Evolutionary conservation across 2,113 vertebrate species (phyloP), one percentile per base, ranked within the genome.

Genomic region (Triplophysa rosa): DNA sequence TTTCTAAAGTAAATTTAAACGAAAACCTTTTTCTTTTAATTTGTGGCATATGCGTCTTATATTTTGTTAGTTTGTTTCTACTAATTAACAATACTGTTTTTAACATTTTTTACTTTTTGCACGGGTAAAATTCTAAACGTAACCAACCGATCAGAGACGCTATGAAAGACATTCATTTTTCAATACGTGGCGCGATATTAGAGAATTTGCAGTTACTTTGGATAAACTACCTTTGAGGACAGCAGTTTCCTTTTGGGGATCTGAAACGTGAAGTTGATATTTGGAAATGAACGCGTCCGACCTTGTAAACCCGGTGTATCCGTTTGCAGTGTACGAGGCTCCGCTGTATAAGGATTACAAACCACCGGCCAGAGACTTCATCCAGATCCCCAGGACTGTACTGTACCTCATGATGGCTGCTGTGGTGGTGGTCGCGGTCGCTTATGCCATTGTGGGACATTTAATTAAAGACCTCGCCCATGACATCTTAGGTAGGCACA

Each of bases 381-480:
- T 94, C 80, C 93, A 93, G 76, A 80, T 95, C 0, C 94, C 94
- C 8, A 91, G 91, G 77, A 87, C 92, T 0, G 83, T 92, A 8
- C 74, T 95, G 40, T 95, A 95, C 83, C 90, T 94, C 0, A 21
- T 92, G 69, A 90, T 95, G 91, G 94, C 92, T 0, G 87, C 82
- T 0, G 66, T 93, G 80, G 91, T 95, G 0, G 90, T 95, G 74
- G 90, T 94, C 14, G 91, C 90, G 1, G 93, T 95, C 58, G 94
- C 93, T 3, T 95, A 95, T 1, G 93, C 93, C 52, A 95, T 95
- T 1, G 90, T 95, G 37, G 94, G 94, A 13, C 94, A 95, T 83
- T 91, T 95, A 74, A 94, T 95, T 76, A 94, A 94, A 86, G 94
- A 95, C 82, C 90, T 95, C 52, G 87, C 90, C 59, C 89, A 92